Evolutionary conservation across 1,140 invertebrate genomes (phyloP).

Genomic region (Drosophila watanabei): DNA sequence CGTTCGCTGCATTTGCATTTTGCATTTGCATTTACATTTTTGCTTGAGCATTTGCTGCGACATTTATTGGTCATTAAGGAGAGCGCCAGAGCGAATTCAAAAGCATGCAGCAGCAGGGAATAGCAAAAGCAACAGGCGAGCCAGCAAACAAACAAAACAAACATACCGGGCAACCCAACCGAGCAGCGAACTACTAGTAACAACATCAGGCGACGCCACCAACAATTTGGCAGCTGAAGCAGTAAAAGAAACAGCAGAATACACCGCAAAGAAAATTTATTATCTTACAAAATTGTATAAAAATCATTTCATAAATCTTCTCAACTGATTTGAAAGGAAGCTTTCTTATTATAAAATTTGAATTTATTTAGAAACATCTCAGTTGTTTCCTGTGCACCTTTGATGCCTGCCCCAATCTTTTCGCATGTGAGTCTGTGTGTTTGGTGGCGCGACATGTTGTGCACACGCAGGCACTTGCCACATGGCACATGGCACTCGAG

Average conservation of each 20-base stretch:
- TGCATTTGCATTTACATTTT: slow-evolving; percentile 16
- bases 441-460: slow-evolving; percentile 77
- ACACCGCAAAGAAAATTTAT: background rate
- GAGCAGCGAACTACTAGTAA: slow-evolving; percentile 10
- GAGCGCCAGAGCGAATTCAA: slow-evolving; percentile 53
- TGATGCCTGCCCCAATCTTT: slow-evolving; percentile 42
- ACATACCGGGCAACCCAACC: slow-evolving; percentile 32
- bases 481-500: slow-evolving; percentile 23
- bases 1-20: slow-evolving; percentile 22
- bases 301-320: background rate
- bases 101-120: slow-evolving; percentile 9
- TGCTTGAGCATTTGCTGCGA: slow-evolving; percentile 26
- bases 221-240: slow-evolving; percentile 33
- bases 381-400: slow-evolving; percentile 22
- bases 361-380: background rate
- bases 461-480: slow-evolving; percentile 62
- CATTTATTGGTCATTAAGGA: slow-evolving; percentile 69
- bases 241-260: slow-evolving; percentile 7
- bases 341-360: background rate
- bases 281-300: background rate
- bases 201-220: slow-evolving; percentile 40
- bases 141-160: slow-evolving; percentile 30
- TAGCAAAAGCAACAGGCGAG: slow-evolving; percentile 19
- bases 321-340: background rate
- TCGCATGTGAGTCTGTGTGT: background rate